Evolutionary conservation across 2,888 invertebrate genomes (phyloP), one percentile per base, ranked within the genome.

Genomic region (Eucera pruinosa): DNA sequence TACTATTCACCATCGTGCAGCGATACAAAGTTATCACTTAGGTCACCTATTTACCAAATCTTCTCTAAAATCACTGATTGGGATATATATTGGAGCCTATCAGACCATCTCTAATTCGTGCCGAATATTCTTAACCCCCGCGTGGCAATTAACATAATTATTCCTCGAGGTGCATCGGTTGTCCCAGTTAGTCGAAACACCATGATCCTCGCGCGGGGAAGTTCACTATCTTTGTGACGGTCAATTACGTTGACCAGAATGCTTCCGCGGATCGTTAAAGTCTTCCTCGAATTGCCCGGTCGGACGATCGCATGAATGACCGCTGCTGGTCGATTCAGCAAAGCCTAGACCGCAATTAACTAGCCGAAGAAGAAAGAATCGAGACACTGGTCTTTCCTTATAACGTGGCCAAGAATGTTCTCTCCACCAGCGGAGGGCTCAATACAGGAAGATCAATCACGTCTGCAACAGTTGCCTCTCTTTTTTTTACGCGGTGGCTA

Each of bases 311-410:
- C 62, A 71, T 79, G 79, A 80, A 80, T 75, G 67, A 62, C 41
- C 52, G 61, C 11, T 36, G 18, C 45, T 30, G 65, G 52, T 60
- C 60, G 61, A 80, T 79, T 79, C 79, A 75, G 55, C 27, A 39
- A 58, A 62, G 39, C 45, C 55, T 45, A 60, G 54, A 30, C 20
- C 33, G 64, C 67, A 78, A 80, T 70, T 78, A 80, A 74, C 74
- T 54, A 18, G 48, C 48, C 36, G 39, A 39, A 25, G 62, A 61
- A 66, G 57, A 74, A 73, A 43, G 54, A 62, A 80, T 50, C 60
- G 64, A 52, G 58, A 52, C 39, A 74, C 74, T 27, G 57, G 68
- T 75, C 65, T 80, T 61, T 36, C 71, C 68, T 75, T 71, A 70
- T 71, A 68, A 6, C 58, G 52, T 13, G 23, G 6, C 30, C 27